Percentiles rank a stretch among this genome's conserved stretches.
Evolutionary conservation across 2,113 vertebrate species (phyloP).

Genomic region (Grallaria varia): DNA sequence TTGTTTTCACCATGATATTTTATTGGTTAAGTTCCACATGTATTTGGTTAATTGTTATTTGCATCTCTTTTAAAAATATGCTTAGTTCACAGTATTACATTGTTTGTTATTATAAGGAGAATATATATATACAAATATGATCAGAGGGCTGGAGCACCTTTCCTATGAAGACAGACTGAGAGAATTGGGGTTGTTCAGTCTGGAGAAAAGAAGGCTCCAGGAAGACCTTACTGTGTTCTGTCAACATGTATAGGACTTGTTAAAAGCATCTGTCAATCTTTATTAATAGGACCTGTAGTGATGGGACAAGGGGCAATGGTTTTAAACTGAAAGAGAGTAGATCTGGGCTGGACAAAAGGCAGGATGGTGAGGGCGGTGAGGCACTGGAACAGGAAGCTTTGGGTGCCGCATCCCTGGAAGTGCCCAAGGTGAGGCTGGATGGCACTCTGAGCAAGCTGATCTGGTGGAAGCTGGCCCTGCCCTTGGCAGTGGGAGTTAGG

Average conservation of each 20-base stretch:
- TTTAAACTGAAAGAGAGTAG: not conserved
- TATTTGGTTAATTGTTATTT: not conserved
- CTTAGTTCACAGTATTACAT: not conserved
- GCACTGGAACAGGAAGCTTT: not conserved
- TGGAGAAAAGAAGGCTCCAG: not conserved
- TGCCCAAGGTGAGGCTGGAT: not conserved
- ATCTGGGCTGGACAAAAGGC: not conserved
- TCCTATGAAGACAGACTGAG: not conserved
- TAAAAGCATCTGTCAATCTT: not conserved
- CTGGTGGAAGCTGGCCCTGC: not conserved
- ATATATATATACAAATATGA: not conserved
- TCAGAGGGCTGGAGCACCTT: accelerated
- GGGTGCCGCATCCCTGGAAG: not conserved
- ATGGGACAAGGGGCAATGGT: not conserved
- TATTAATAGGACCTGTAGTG: not conserved
- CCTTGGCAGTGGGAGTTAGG: accelerated
- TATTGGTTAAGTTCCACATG: not conserved
- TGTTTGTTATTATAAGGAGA: not conserved
- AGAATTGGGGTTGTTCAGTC: not conserved
- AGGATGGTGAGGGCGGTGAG: not conserved
- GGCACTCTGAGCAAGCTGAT: not conserved
- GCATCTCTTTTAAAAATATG: not conserved
- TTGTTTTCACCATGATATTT: not conserved
- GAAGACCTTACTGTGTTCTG: not conserved
- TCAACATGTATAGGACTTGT: not conserved